A percentile compares a stretch with the other conserved stretches of the same genome.
phyloP scores from a whole-genome alignment of 1,140 invertebrate genomes.

The Drosophila setifemur region DNA sequence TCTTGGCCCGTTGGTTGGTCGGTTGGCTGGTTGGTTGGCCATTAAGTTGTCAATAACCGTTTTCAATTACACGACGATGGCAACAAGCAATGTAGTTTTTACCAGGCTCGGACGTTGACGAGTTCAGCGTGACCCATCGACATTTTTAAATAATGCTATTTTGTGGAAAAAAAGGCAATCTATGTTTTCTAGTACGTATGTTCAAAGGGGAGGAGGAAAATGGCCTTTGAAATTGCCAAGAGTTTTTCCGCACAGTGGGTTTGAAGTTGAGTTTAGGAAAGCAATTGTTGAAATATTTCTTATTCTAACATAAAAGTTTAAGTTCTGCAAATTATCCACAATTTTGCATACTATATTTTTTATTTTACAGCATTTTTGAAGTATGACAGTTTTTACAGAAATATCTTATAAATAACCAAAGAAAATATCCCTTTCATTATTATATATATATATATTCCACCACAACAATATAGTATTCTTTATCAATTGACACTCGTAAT shows the following conservation, averaged over 20 bases:
- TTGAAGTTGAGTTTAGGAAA: background rate
- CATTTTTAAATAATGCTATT: constrained; percentile 76
- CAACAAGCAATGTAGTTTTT: constrained; percentile 9
- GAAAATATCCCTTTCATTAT: too few relatives aligned
- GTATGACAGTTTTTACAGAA: too few relatives aligned
- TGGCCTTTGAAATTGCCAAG: constrained; percentile 28
- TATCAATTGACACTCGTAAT: background rate
- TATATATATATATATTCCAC: background rate
- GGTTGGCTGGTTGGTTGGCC: constrained; percentile 45
- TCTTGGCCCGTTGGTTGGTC: constrained; percentile 22
- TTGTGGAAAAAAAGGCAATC: constrained; percentile 42
- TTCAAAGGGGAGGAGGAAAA: constrained; percentile 20
- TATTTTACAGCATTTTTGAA: too few relatives aligned
- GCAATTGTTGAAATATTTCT: too few relatives aligned
- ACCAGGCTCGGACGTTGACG: constrained; percentile 40
- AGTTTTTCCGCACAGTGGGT: constrained; percentile 36
- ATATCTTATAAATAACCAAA: too few relatives aligned
- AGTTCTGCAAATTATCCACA: too few relatives aligned
- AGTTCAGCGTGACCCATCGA: constrained; percentile 72
- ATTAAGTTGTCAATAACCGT: constrained; percentile 80
- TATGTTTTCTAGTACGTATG: constrained; percentile 18
- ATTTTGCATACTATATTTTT: too few relatives aligned
- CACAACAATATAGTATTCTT: constrained; percentile 5
- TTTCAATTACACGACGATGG: constrained; percentile 67
- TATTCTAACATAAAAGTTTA: too few relatives aligned